Evolutionary conservation across 1,140 invertebrate genomes (phyloP).

Genomic region (Pygmarrhopalites habei): DNA sequence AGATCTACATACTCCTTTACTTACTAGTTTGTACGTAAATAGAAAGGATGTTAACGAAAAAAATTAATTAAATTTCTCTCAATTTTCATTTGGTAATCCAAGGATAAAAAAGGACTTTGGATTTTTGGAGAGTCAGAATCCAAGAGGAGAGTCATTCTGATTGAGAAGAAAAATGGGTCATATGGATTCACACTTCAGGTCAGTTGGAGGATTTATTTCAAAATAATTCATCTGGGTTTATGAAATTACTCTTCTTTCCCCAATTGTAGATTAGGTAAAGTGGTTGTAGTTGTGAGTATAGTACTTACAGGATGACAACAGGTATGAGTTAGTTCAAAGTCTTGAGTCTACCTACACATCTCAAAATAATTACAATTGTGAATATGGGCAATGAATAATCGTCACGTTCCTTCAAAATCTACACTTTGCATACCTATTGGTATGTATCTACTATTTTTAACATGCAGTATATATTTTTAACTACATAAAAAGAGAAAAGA

Average conservation of each 20-base stretch:
- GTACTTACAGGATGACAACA: no score
- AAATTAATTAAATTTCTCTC: background rate
- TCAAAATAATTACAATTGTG: no score
- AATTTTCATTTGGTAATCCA: slow-evolving; percentile 9
- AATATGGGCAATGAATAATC: no score
- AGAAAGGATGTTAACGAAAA: background rate
- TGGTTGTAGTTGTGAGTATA: no score
- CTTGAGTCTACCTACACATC: no score
- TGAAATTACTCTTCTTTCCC: background rate
- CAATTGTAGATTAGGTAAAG: no score
- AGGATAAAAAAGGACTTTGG: slow-evolving; percentile 37
- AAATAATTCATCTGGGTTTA: background rate
- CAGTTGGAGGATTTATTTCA: slow-evolving; percentile 18
- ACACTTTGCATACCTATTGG: no score
- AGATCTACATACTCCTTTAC: background rate
- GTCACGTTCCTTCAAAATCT: no score
- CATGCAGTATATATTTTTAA: no score
- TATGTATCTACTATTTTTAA: no score
- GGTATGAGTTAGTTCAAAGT: no score
- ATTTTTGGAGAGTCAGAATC: slow-evolving; percentile 39
- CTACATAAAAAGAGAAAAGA: no score
- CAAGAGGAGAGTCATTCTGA: slow-evolving; percentile 69
- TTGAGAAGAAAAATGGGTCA: slow-evolving; percentile 82
- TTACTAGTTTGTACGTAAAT: background rate
- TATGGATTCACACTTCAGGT: slow-evolving; percentile 86